These are phyloP conservation scores for Apteryx owenii DNA, from an alignment of 2,113 vertebrate species.

Conservation along the genomic window DNA sequence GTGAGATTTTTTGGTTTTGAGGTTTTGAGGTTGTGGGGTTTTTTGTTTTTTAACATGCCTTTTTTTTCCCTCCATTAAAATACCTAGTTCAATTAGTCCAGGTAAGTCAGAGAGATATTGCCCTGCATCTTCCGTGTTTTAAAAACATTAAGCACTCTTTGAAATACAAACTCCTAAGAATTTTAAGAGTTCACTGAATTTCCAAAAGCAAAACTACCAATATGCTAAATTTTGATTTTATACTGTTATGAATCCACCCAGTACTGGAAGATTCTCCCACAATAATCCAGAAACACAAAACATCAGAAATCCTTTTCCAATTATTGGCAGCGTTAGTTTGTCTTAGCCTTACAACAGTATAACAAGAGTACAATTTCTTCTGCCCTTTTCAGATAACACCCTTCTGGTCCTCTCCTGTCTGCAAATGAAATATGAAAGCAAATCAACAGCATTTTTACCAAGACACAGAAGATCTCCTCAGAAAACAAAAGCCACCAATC, in stretches of 20 bases:
- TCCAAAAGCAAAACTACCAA: not conserved
- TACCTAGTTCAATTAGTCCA: not conserved
- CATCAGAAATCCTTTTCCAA: not conserved
- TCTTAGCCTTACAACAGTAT: not conserved
- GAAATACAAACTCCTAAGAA: not conserved
- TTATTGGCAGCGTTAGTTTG: not conserved
- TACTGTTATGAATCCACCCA: fast-evolving
- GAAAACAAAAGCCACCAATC: slow-evolving; percentile 9
- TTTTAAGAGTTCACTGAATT: not conserved
- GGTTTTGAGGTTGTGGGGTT: fast-evolving
- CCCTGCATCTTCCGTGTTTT: not conserved
- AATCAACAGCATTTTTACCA: slow-evolving; percentile 41
- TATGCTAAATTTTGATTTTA: not conserved
- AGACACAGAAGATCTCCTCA: slow-evolving; percentile 37
- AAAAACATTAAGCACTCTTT: not conserved
- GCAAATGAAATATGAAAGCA: slow-evolving; percentile 17
- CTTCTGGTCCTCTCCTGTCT: not conserved
- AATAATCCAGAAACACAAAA: not conserved
- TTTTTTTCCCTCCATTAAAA: slow-evolving; percentile 24
- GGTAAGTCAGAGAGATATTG: not conserved
- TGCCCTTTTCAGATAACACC: not conserved
- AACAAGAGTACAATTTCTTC: not conserved
- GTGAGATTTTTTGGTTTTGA: not conserved
- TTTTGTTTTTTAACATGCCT: not conserved
- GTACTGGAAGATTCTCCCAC: not conserved